Evolutionary conservation across 2,888 invertebrate genomes (phyloP).

Genomic region (Polydrusus tereticollis): DNA sequence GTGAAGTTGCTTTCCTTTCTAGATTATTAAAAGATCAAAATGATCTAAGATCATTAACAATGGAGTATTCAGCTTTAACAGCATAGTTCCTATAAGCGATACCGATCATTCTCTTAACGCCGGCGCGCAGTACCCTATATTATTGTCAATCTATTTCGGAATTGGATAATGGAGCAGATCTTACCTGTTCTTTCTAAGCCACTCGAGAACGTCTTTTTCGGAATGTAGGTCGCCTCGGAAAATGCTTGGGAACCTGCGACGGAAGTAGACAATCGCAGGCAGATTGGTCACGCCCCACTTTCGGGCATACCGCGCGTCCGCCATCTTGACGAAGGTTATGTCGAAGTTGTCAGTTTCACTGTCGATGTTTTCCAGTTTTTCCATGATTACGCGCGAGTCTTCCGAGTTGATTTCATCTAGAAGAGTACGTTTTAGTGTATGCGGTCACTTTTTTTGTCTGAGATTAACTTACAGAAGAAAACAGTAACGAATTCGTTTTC

Average conservation of each 20-base stretch:
- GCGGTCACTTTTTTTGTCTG: not conserved
- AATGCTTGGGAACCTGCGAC: slow-evolving; percentile 92
- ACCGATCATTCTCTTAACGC: too few relatives aligned
- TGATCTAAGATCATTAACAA: too few relatives aligned
- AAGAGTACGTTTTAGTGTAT: slow-evolving; percentile 49
- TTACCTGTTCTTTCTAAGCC: slow-evolving; percentile 88
- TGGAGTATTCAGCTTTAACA: too few relatives aligned
- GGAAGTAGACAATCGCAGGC: slow-evolving; percentile 92
- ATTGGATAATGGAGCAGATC: too few relatives aligned
- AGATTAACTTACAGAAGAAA: slow-evolving; percentile 86
- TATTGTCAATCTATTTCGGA: too few relatives aligned
- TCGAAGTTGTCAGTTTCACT: slow-evolving; percentile 95
- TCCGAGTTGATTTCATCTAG: slow-evolving; percentile 84
- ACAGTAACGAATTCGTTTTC: slow-evolving; percentile 96
- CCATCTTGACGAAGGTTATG: slow-evolving; percentile 95
- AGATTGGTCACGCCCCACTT: slow-evolving; percentile 95
- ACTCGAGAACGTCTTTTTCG: slow-evolving; percentile 90
- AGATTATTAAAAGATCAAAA: too few relatives aligned
- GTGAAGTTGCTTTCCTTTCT: too few relatives aligned
- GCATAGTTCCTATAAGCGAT: too few relatives aligned
- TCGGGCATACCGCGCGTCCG: slow-evolving; percentile 89
- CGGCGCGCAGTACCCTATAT: too few relatives aligned
- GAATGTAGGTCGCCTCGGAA: slow-evolving; percentile 88
- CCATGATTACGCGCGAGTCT: slow-evolving; percentile 86
- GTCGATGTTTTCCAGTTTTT: slow-evolving; percentile 92